Evolutionary conservation across 92 coral and sea anemone species (phyloP).

Genomic region (Palythoa grandis): DNA sequence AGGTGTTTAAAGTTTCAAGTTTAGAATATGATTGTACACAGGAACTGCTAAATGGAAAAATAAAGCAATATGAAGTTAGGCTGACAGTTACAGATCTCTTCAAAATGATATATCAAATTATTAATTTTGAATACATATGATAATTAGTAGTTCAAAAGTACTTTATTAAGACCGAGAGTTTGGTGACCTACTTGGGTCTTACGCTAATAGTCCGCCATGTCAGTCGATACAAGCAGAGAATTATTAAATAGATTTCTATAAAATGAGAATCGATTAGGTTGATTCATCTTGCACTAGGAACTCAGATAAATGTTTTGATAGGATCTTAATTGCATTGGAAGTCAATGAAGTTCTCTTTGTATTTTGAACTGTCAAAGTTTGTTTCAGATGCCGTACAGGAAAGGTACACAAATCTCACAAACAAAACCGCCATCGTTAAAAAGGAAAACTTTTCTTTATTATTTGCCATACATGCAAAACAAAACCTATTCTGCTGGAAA

Average conservation of each 20-base stretch:
- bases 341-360: conserved; percentile 17
- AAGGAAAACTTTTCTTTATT: neutral
- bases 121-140: neutral
- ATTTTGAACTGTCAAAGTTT: conserved; percentile 27
- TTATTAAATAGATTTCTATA: neutral
- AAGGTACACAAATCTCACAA: neutral
- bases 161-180: neutral
- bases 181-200: neutral
- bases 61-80: neutral
- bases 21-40: conserved; percentile 19
- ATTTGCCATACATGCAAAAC: neutral
- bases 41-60: neutral
- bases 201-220: neutral
- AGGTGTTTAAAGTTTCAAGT: neutral
- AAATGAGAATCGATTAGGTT: neutral
- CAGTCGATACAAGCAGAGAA: neutral
- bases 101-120: conserved; percentile 7
- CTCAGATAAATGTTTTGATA: conserved; percentile 30
- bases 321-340: conserved; percentile 29
- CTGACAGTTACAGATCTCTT: conserved; percentile 10
- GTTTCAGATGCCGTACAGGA: neutral
- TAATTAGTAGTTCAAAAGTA: neutral
- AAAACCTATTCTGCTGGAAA: neutral
- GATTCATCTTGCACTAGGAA: neutral
- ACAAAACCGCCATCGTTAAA: neutral